These are phyloP conservation scores for Caenorhabditis angaria DNA, from an alignment of 2,888 invertebrate genomes.

Conservation along the genomic window DNA sequence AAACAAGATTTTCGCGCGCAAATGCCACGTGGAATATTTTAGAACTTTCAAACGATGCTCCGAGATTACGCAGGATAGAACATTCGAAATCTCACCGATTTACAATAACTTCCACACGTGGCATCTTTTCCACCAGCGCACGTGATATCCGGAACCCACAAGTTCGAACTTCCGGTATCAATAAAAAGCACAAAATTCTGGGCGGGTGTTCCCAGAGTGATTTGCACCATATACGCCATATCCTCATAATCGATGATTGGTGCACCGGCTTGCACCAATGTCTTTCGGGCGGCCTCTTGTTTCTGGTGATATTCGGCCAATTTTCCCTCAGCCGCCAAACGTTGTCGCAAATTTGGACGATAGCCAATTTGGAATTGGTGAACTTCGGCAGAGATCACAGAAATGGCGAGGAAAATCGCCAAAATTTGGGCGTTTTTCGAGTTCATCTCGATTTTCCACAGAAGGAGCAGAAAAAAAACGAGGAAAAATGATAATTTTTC, in stretches of 20 bases:
- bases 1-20: not conserved
- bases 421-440: not conserved
- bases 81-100: slow-evolving; percentile 24
- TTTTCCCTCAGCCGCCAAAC: slow-evolving; percentile 39
- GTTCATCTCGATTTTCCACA: not conserved
- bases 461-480: not conserved
- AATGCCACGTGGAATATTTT: not conserved
- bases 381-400: slow-evolving; percentile 25
- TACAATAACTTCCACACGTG: slow-evolving; percentile 45
- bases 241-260: slow-evolving; percentile 53
- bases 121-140: slow-evolving; percentile 43
- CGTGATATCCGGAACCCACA: slow-evolving; percentile 55
- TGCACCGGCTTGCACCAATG: slow-evolving; percentile 5
- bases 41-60: too few species aligned
- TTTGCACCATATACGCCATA: slow-evolving; percentile 55
- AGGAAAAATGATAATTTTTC: not conserved
- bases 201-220: slow-evolving; percentile 58
- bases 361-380: slow-evolving; percentile 42
- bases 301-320: slow-evolving; percentile 40
- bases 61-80: too few species aligned
- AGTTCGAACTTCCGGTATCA: slow-evolving; percentile 59
- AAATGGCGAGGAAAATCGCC: not conserved
- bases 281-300: not conserved
- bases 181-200: slow-evolving; percentile 60
- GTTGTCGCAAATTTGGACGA: slow-evolving; percentile 41